Evolutionary conservation across 2,113 vertebrate genomes (phyloP).

Genomic region (Lagenorhynchus albirostris): DNA sequence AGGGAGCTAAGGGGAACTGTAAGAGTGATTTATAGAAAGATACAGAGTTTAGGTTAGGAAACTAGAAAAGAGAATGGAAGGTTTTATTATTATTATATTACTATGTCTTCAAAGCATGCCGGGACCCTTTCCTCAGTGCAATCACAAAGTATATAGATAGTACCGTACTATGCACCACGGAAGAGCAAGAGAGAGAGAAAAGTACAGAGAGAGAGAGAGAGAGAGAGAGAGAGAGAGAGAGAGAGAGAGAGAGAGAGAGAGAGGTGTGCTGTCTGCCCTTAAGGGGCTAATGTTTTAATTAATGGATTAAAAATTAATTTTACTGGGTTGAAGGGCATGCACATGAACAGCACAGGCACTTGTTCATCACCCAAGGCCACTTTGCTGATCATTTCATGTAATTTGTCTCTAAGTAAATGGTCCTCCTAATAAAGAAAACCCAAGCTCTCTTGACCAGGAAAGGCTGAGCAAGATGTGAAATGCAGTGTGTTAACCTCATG

Average conservation of each 20-base stretch:
- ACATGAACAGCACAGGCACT: not conserved
- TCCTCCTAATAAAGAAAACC: not conserved
- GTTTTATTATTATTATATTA: slow-evolving; percentile 60
- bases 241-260: not conserved
- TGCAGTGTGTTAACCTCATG: not conserved
- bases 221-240: not conserved
- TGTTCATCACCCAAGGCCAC: not conserved
- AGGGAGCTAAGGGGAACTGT: slow-evolving; percentile 31
- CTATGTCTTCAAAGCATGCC: slow-evolving; percentile 20
- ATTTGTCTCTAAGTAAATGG: not conserved
- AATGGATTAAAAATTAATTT: slow-evolving; percentile 45
- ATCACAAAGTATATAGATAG: not conserved
- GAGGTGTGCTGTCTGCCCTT: not conserved
- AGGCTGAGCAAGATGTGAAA: slow-evolving; percentile 2
- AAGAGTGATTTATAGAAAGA: slow-evolving; percentile 68
- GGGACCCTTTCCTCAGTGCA: not conserved
- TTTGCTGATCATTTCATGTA: not conserved
- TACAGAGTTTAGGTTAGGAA: slow-evolving; percentile 64
- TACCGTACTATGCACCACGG: not conserved
- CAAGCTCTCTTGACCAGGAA: not conserved
- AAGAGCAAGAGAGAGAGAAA: not conserved
- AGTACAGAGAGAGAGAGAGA: not conserved
- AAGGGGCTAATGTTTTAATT: slow-evolving; percentile 24
- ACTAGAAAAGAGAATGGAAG: slow-evolving; percentile 51
- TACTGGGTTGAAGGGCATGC: not conserved